Evolutionary conservation across 2,797 vertebrate genomes (phyloP), one percentile per base, ranked within the genome.

Genomic region (Urocyon cinereoargenteus): DNA sequence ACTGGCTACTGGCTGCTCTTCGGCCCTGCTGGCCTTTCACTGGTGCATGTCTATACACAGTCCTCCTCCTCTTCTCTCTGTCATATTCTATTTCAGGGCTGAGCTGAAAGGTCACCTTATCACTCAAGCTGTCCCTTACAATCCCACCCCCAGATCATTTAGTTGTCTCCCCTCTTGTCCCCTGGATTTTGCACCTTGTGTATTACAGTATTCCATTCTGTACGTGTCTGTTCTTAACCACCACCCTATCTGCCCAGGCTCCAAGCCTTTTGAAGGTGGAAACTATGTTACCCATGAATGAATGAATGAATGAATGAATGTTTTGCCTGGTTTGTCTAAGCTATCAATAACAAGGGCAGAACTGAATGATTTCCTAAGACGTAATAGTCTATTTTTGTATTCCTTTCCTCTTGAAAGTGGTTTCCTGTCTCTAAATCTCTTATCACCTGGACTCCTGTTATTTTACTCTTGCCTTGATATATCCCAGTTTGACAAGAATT

Each of bases 281-380:
- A 93, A 75, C 24, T 15, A 14, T 61, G 15, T n/a, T 31, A 40
- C 40, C 49, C 8, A 13, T 55, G 31, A 49, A 24, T 61, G 21
- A 85, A 31, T 55, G 66, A 68, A 34, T 19, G n/a, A 40, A 53
- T 81, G 31, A 53, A 70, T 73, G 1, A 57, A 18, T 62, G 31
- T 45, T 45, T 22, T 72, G 16, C 75, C 36, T 90, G 16, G 15
- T 89, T 26, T 82, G 18, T 83, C 66, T 89, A 72, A 93, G 14
- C 28, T 16, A 3, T 59, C 68, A 57, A 7, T 84, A 95, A 75
- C 24, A 18, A 59, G n/a, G 55, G 62, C 78, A 78, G 49, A 70
- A 15, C 75, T 91, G 83, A 86, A 51, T 89, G 61, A 45, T 51
- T 96, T 87, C 70, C 61, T 79, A 28, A 84, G 55, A 95, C 70